Evolutionary conservation across 2,888 invertebrate species (phyloP).

Genomic region (Hartigia nigra): DNA sequence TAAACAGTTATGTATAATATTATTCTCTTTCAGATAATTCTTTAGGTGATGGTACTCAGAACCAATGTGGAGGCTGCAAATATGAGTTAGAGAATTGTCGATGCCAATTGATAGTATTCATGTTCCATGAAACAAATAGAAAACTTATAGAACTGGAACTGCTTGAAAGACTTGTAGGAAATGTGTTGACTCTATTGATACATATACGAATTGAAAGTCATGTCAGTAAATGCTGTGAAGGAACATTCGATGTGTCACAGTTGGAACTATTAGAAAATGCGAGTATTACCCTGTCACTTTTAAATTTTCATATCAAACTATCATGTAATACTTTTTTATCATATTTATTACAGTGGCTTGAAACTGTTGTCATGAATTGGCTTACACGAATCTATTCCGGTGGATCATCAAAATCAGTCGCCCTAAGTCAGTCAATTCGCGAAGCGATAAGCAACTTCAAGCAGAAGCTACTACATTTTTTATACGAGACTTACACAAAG

Average conservation of each 20-base stretch:
- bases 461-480: conserved; percentile 81
- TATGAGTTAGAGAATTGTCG: conserved; percentile 73
- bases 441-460: conserved; percentile 76
- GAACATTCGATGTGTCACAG: conserved; percentile 87
- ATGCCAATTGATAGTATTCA: conserved; percentile 75
- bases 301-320: neutral
- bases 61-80: conserved; percentile 79
- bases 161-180: conserved; percentile 85
- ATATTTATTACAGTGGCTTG: conserved; percentile 77
- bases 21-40: conserved; percentile 59
- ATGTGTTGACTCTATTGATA: conserved; percentile 85
- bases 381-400: conserved; percentile 83
- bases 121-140: conserved; percentile 82
- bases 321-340: neutral
- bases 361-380: conserved; percentile 89
- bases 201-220: conserved; percentile 85
- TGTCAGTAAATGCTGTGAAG: conserved; percentile 86
- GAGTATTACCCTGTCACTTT: conserved; percentile 35
- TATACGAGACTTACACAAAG: conserved; percentile 90
- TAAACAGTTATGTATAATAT: neutral
- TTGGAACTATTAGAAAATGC: conserved; percentile 80
- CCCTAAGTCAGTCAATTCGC: conserved; percentile 69
- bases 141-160: conserved; percentile 81
- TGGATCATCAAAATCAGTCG: conserved; percentile 72
- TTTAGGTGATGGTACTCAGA: conserved; percentile 69